Conservation (phyloP, 2,797 vertebrate genomes). For the Pseudochromis fuscus region DNA sequence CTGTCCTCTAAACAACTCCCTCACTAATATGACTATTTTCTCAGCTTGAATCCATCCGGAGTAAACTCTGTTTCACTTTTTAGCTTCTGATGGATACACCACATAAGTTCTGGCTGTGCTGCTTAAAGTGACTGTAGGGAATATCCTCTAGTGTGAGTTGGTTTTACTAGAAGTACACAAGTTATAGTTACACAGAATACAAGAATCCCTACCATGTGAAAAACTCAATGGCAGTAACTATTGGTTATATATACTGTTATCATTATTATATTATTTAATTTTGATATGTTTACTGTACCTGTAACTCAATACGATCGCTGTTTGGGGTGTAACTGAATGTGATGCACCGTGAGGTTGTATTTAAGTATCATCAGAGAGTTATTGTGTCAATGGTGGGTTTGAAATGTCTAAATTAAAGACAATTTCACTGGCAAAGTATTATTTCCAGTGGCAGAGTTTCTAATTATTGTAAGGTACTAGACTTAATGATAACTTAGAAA, state of each 20-base stretch:
- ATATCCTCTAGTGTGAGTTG: slow-evolving; percentile 4
- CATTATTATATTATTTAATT: background rate
- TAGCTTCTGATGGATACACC: slow-evolving; percentile 14
- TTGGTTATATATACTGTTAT: background rate
- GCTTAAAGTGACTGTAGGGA: slow-evolving; percentile 3
- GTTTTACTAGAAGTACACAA: slow-evolving; percentile 6
- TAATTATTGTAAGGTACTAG: background rate
- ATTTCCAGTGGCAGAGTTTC: background rate
- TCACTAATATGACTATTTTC: slow-evolving; percentile 38
- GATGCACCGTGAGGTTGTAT: background rate
- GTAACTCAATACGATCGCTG: background rate
- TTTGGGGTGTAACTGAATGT: background rate
- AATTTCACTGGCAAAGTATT: background rate
- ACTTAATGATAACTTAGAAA: background rate
- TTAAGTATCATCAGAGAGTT: background rate
- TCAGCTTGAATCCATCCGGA: slow-evolving; percentile 35
- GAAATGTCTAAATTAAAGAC: too few species aligned
- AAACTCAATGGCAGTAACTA: too few species aligned
- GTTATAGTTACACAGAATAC: background rate
- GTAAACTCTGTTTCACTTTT: slow-evolving; percentile 28
- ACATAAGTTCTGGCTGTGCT: slow-evolving; percentile 8
- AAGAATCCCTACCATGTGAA: background rate
- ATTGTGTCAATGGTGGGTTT: background rate
- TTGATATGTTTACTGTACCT: background rate
- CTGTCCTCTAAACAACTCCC: slow-evolving; percentile 21